Evolutionary conservation across 1,140 invertebrate genomes (phyloP).

Genomic region (Sarcophaga bullata): DNA sequence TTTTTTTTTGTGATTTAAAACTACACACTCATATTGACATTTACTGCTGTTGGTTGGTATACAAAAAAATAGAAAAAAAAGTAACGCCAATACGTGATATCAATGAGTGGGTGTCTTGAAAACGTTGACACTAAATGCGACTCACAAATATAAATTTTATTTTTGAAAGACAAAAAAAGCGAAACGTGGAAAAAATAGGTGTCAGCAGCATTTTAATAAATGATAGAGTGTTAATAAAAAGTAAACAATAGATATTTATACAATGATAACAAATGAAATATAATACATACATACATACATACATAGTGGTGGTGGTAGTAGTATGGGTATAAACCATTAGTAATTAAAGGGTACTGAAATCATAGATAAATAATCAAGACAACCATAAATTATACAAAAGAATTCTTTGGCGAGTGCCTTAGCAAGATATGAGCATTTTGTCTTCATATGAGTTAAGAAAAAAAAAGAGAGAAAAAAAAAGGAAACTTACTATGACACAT

Average conservation of each 20-base stretch:
- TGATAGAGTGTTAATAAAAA: background rate
- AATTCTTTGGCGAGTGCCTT: background rate
- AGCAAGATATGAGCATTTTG: background rate
- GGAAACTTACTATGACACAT: background rate
- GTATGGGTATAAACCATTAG: background rate
- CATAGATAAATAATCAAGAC: background rate
- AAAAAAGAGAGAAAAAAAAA: too few relatives aligned
- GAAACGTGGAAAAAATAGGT: background rate
- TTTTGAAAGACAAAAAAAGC: too few relatives aligned
- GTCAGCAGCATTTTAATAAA: background rate
- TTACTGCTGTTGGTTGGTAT: conserved; percentile 27
- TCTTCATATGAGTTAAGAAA: background rate
- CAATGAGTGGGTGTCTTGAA: background rate
- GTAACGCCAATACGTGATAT: background rate
- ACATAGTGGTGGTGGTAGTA: too few relatives aligned
- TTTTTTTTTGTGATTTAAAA: conserved; percentile 20
- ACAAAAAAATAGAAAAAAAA: too few relatives aligned
- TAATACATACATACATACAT: background rate
- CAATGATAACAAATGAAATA: background rate
- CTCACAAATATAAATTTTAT: background rate
- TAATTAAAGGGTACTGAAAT: conserved; percentile 6
- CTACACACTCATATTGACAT: conserved; percentile 26
- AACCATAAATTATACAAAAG: background rate
- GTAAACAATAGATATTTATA: background rate
- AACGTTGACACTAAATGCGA: conserved; percentile 4